Percentiles rank a stretch among this genome's conserved stretches.
These are phyloP conservation scores for Struthio camelus DNA, from an alignment of 2,113 vertebrate genomes.

Conservation along the genomic window DNA sequence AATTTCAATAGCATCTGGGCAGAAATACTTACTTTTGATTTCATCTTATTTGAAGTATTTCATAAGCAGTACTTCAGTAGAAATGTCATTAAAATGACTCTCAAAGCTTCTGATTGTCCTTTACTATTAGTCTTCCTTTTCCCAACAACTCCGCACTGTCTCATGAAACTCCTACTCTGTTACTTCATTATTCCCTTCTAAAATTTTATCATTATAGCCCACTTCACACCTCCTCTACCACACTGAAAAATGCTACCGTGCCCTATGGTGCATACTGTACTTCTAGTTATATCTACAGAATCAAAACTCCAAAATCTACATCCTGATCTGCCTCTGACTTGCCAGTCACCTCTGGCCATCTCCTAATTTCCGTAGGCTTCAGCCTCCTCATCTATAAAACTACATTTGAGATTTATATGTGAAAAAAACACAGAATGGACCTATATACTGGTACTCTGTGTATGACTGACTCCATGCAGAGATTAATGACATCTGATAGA, in stretches of 20 bases:
- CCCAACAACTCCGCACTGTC: background rate
- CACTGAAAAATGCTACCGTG: slow-evolving; percentile 4
- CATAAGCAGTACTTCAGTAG: background rate
- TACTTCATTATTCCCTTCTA: slow-evolving; percentile 28
- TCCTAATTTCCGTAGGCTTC: background rate
- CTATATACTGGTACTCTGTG: background rate
- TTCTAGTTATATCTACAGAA: background rate
- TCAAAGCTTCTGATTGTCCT: background rate
- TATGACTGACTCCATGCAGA: background rate
- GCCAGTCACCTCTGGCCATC: background rate
- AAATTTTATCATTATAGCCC: slow-evolving; percentile 9
- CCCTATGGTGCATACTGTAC: background rate
- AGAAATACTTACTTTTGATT: background rate
- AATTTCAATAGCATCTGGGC: background rate
- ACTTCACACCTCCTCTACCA: slow-evolving; percentile 49
- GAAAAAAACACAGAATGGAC: background rate
- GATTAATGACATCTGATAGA: background rate
- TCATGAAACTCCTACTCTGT: slow-evolving; percentile 34
- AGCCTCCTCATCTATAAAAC: background rate
- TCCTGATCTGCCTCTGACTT: background rate
- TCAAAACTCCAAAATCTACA: background rate
- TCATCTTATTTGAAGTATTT: background rate
- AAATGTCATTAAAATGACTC: background rate
- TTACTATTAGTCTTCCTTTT: background rate
- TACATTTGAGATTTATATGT: background rate